Evolutionary conservation across 2,113 vertebrate species (phyloP).

Genomic region (Eurystomus gularis): DNA sequence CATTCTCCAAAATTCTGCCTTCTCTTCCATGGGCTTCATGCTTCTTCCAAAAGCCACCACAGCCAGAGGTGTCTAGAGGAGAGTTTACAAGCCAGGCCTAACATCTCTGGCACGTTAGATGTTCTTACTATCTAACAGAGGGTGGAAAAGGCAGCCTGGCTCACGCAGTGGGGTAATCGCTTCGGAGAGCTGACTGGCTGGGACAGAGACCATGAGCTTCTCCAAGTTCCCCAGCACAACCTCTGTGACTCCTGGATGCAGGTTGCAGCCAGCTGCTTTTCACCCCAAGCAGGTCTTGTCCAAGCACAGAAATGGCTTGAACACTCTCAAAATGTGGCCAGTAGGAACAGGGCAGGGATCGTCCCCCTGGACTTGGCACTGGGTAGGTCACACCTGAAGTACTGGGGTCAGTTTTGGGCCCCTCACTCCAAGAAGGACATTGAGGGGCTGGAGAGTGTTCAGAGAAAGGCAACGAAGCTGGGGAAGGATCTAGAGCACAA

Average conservation of each 20-base stretch:
- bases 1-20: neutral
- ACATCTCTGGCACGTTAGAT: neutral
- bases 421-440: too few relatives aligned
- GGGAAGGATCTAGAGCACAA: too few relatives aligned
- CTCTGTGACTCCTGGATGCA: neutral
- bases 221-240: neutral
- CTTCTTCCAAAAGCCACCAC: neutral
- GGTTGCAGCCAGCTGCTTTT: neutral
- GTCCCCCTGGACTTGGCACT: too few relatives aligned
- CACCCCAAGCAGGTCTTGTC: neutral
- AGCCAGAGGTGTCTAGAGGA: neutral
- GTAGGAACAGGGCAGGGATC: too few relatives aligned
- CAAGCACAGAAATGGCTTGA: neutral
- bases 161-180: rapidly evolving
- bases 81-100: neutral
- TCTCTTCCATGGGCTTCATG: neutral
- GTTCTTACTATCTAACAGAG: neutral
- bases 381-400: too few relatives aligned
- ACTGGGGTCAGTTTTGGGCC: too few relatives aligned
- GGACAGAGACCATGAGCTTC: neutral
- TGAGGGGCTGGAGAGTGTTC: too few relatives aligned
- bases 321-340: neutral
- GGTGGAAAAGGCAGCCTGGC: neutral
- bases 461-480: too few relatives aligned
- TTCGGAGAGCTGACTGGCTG: neutral